Base-by-base conservation (phyloP, 2,797 vertebrate genomes). In the Kryptolebias ocellatus region DNA sequence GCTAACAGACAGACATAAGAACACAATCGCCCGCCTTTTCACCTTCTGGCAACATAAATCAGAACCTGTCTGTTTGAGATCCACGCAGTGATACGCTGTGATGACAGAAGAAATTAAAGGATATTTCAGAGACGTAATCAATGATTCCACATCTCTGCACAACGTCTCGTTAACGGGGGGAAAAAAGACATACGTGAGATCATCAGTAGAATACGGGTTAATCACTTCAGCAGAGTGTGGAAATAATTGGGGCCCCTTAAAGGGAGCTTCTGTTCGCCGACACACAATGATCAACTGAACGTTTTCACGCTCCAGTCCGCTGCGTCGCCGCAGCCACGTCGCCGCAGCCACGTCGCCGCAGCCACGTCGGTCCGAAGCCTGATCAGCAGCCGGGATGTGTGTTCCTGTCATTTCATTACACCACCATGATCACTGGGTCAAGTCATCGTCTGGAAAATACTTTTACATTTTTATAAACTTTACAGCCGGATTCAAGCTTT, bases 221-320 rank as follows among this genome's bases (percentile, higher is more conserved):
- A 67, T 87, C 65, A 76, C 58, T 69, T 81, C 58, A 56, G 3
- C 18, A 0, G 31, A 65, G 72, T 62, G 70, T 83, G 56, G 83
- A 83, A 70, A 83, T 80, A 81, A 76, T 67, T 60, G 34, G 29
- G 49, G 17, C 18, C 31, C 66, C 59, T 74, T 79, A 53, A 61
- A 18, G 45, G 75, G 78, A 74, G 6, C 34, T 37, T 37, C 34
- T 37, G 34, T 37, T 37, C 9, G 51, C 46, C 51, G 20, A 49
- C 58, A 51, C 68, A 24, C 29, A 50, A 10, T 56, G 28, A 50
- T 53, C 37, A 72, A 56, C 79, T 84, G 72, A 72, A 70, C 66
- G 60, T 74, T 24, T 20, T 78, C 56, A 62, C 15, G 42, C 27
- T 29, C 7, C 20, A 47, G 4, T 53, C 27, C 17, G 55, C 70